Evolutionary conservation across 2,797 vertebrate species (phyloP), one percentile per base, ranked within the genome.

Genomic region (Fistularia tabacaria): DNA sequence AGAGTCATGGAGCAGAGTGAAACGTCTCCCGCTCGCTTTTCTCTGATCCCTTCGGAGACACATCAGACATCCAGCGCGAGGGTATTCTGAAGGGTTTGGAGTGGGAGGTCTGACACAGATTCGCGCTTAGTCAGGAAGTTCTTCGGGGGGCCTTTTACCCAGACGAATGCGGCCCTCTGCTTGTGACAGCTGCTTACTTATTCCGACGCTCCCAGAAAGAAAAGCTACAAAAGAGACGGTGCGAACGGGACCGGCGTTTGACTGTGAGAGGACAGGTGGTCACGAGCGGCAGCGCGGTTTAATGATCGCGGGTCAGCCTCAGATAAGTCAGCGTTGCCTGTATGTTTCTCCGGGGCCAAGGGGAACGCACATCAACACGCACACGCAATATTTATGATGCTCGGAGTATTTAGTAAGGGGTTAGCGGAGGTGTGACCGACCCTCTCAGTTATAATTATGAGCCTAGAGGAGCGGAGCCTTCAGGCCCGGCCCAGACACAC

Each of bases 401-500:
- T 83, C 79, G 77, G 59, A 74, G 83, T 74, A 70, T 84, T 82
- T 81, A 73, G 74, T 74, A 78, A 71, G 14, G 76, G 80, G 77
- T 75, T 74, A 79, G 66, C 70, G 71, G 74, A 78, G 82, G 83
- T 64, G 80, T 82, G 72, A 71, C 77, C 79, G 81, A 86, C 82
- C 83, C 76, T 67, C 67, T 77, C 75, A 80, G 58, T 73, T 79
- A 80, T 88, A 81, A 88, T 88, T 88, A 86, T 85, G 86, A 81
- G 86, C 77, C 86, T 85, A 72, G 69, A 57, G 71, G 76, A 82
- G 78, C 81, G 82, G 78, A 84, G 86, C 79, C 79, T 81, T 84
- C 70, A 71, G 77, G 80, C n/a, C 72, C 76, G 46, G 69, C 80
- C 75, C 77, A 83, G 80, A 81, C 77, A 67, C 80, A 77, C 79